Evolutionary conservation across 1,140 invertebrate species (phyloP).

Genomic region (Oscheius sp.): DNA sequence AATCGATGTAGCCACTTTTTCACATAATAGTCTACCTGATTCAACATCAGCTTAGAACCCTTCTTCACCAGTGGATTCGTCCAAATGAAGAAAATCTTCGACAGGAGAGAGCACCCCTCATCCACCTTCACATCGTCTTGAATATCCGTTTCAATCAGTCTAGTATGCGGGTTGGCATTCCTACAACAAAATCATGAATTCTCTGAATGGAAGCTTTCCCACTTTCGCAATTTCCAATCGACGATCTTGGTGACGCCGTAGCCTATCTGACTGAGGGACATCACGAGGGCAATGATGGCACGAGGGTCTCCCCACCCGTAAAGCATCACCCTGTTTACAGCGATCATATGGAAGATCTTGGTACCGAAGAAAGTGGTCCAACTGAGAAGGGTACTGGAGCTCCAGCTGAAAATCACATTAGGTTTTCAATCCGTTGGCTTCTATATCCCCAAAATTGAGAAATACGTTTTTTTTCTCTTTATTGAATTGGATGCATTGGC

Average conservation of each 20-base stretch:
- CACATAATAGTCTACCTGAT: slow-evolving; percentile 34
- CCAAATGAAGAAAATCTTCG: slow-evolving; percentile 55
- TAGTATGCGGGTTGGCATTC: not conserved
- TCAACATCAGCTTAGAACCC: slow-evolving; percentile 48
- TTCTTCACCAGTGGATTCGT: slow-evolving; percentile 52
- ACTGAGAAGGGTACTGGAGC: not conserved
- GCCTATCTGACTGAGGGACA: too few relatives aligned
- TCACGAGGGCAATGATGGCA: not conserved
- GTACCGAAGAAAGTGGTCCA: not conserved
- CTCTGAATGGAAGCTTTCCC: not conserved
- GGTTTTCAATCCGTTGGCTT: too few relatives aligned
- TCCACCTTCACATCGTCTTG: not conserved
- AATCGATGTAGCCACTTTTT: not conserved
- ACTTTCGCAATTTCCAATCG: too few relatives aligned
- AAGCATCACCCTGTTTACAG: not conserved
- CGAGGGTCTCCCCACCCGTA: not conserved
- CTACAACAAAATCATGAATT: not conserved
- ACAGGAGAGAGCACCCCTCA: slow-evolving; percentile 41
- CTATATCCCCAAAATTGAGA: too few relatives aligned
- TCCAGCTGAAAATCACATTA: not conserved
- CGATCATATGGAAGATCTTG: not conserved
- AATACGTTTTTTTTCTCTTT: too few relatives aligned
- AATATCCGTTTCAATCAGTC: slow-evolving; percentile 22
- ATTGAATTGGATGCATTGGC: too few relatives aligned
- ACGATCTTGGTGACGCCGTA: too few relatives aligned